Evolutionary conservation across 35 echinoderm and acorn worm genomes (phyloP).

Genomic region (Patiria miniata): DNA sequence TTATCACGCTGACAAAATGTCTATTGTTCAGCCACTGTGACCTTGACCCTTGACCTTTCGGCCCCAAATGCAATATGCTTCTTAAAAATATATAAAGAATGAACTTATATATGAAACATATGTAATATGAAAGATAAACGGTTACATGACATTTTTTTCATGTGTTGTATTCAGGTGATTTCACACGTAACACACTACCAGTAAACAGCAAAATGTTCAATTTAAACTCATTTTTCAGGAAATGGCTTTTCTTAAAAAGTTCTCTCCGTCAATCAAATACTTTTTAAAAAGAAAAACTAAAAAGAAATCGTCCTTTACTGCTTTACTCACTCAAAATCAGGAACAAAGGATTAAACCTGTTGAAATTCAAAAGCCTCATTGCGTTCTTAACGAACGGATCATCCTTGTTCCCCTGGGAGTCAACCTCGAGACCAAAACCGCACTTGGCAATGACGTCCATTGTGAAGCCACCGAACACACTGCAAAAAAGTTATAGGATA

Average conservation of each 20-base stretch:
- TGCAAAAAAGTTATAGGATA: not conserved
- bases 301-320: not conserved
- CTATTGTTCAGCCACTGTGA: too few relatives aligned
- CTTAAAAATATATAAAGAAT: not conserved
- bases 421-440: slow-evolving; percentile 74
- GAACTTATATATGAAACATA: not conserved
- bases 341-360: not conserved
- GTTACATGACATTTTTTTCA: too few relatives aligned
- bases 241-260: too few relatives aligned
- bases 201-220: too few relatives aligned
- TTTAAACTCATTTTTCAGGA: too few relatives aligned
- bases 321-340: not conserved
- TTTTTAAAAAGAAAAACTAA: not conserved
- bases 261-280: too few relatives aligned
- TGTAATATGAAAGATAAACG: not conserved
- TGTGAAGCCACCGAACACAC: slow-evolving; percentile 64
- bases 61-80: too few relatives aligned
- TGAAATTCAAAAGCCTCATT: slow-evolving; percentile 20
- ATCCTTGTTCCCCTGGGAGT: slow-evolving; percentile 76
- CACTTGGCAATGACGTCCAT: slow-evolving; percentile 75
- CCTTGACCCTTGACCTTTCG: too few relatives aligned
- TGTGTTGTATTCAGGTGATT: too few relatives aligned
- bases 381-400: slow-evolving; percentile 76
- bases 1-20: too few relatives aligned
- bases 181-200: too few relatives aligned